Base-by-base conservation (phyloP, 2,113 vertebrate genomes). In the Jacana jacana region DNA sequence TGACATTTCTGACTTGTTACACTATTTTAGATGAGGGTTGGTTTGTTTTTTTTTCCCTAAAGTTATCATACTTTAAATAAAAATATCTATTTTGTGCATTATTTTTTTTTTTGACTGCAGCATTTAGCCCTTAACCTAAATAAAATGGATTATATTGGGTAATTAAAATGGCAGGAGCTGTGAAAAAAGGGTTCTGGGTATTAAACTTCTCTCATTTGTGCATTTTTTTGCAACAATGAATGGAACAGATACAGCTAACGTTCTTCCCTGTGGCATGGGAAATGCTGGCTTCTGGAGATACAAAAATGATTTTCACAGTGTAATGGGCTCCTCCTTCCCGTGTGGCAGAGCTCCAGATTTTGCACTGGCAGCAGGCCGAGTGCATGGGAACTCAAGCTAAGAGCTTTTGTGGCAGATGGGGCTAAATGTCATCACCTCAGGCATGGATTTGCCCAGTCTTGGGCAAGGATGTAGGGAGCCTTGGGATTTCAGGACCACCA, bases 241-340 rank as follows among this genome's bases (percentile, higher is more conserved):
- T 85, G 70, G 71, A 80, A 80, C 49, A 80, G 65, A 68, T 84
- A 91, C 3, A 1, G 58, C 49, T 80, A 49, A 68, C 73, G 30
- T 61, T 81, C 78, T 91, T 82, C n/a, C 46, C 44, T 33, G 42
- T 66, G 39, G 52, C 80, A 73, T 58, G 80, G 86, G 92, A 92
- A 92, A 60, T 93, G 17, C 87, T 95, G 91, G 63, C 58, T 91
- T 65, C 87, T 88, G 58, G 49, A 94, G 93, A 91, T 91, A 89
- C 2, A 51, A 92, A 93, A 95, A 73, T 2, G 1, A 64, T 93
- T 97, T 92, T 81, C 69, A 79, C 66, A 85, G 30, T 48, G 52
- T 79, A 77, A 33, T 52, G 27, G 33, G 16, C 35, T 88, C 31
- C 40, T 88, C 35, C 75, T 93, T 86, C 79, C 71, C 82, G 55